Conservation (phyloP, 2,113 vertebrate species). For the Xiphophorus maculatus region DNA sequence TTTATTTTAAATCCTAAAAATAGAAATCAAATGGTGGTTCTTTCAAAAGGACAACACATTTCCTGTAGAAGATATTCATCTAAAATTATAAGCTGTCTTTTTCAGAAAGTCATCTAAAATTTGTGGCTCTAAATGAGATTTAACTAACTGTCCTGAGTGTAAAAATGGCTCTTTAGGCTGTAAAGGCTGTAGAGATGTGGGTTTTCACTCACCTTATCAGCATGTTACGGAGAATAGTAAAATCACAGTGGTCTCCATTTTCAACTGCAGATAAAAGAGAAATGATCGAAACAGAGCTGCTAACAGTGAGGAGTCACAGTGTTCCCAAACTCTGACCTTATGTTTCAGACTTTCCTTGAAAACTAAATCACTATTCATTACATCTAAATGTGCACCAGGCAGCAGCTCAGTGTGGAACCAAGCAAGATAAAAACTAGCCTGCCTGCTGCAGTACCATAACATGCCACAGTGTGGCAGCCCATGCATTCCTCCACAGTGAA, state of each 20-base stretch:
- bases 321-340: no score
- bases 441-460: constrained; percentile 24
- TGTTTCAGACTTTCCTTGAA: no score
- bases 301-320: neutral
- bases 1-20: no score
- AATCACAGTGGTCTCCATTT: constrained; percentile 96
- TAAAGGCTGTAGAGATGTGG: neutral
- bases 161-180: no score
- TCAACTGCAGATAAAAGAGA: constrained; percentile 82
- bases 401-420: neutral
- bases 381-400: no score
- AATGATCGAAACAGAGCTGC: neutral
- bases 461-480: constrained; percentile 46
- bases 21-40: no score
- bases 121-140: no score
- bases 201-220: constrained; percentile 87
- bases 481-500: neutral
- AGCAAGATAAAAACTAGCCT: neutral
- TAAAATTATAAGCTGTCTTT: no score
- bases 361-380: neutral
- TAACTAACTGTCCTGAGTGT: no score
- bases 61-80: no score
- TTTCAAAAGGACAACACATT: no score
- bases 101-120: no score
- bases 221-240: constrained; percentile 97